phyloP scores from a whole-genome alignment of 2,113 vertebrate species.

The Tautogolabrus adspersus region DNA sequence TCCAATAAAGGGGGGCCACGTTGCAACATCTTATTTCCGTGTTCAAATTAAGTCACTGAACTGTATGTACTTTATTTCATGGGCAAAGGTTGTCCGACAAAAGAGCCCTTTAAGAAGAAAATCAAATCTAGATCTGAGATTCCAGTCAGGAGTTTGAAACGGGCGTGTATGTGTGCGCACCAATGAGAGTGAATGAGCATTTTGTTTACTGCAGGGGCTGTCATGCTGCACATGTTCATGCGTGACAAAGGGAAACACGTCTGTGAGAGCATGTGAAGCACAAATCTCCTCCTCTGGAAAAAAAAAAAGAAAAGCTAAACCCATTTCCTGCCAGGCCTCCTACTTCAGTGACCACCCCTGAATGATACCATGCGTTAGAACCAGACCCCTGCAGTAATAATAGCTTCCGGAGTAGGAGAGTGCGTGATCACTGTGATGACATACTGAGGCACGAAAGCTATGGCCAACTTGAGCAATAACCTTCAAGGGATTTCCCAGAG shows the following conservation, averaged over 20 bases:
- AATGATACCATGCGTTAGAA: conserved; percentile 33
- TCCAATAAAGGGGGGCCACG: conserved; percentile 48
- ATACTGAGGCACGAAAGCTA: conserved; percentile 25
- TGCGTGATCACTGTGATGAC: conserved; percentile 43
- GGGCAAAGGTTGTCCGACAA: conserved; percentile 57
- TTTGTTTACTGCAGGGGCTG: conserved; percentile 25
- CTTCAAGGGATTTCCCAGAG: conserved; percentile 55
- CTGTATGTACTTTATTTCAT: conserved; percentile 40
- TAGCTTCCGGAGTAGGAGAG: background rate
- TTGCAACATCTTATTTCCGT: conserved; percentile 55
- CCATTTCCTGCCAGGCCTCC: conserved; percentile 4
- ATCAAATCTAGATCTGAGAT: conserved; percentile 60
- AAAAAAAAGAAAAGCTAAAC: conserved; percentile 10
- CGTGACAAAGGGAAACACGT: background rate
- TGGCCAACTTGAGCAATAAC: conserved; percentile 35
- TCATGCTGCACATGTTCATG: background rate
- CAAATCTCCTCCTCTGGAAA: background rate
- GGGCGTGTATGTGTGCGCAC: conserved; percentile 17
- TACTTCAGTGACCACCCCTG: conserved; percentile 14
- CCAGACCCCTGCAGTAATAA: conserved; percentile 38
- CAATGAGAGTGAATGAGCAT: conserved; percentile 32
- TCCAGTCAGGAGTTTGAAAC: conserved; percentile 54
- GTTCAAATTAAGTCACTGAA: conserved; percentile 60
- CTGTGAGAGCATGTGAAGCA: background rate
- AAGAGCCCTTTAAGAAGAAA: conserved; percentile 67